Base-by-base conservation (phyloP, 2,888 invertebrate species). In the Scaptomyza flava region DNA sequence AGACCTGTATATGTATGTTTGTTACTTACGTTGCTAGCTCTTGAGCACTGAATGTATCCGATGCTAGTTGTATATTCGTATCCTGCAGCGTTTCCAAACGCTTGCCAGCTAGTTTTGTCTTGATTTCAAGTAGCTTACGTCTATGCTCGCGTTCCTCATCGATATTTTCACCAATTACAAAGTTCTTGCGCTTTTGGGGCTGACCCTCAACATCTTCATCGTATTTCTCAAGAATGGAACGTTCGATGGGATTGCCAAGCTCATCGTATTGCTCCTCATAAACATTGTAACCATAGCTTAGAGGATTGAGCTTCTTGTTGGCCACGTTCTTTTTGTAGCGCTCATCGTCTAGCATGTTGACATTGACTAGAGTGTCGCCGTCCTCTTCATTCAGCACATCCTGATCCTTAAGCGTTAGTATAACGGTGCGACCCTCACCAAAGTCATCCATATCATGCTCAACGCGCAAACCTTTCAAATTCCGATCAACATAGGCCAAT, bases 331-430 rank as follows among this genome's bases (percentile, higher is more conserved):
- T 96, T 84, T 95, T 95, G 89, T 96, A 96, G 51, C 95, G 93
- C 91, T 98, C 97, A 84, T 96, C 95, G 89, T 98, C 97, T 2
- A 96, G 90, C 92, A 98, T 94, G 92, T 98, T 98, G 4, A 98
- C 96, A 91, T 98, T 99, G 64, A 99, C 95, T 53, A 99, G 94
- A 20, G 97, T 96, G 91, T 99, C 99, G 64, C 95, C 96, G 31
- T 95, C 95, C 14, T 96, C 96, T 9, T 97, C 96, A 66, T 97
- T 97, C 62, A 99, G 93, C 43, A 99, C 96, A 47, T 95, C 96
- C 91, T 96, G 95, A 93, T 99, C 99, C 90, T 98, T 97, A 54
- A 99, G 93, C 1, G 99, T 99, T 75, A 99, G 93, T 81, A 99
- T 95, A 20, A 98, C 94, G 45, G 95, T 95, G 81, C 94, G 94